Conservation (phyloP, 1,140 invertebrate genomes). For the Papilio aristodemus region DNA sequence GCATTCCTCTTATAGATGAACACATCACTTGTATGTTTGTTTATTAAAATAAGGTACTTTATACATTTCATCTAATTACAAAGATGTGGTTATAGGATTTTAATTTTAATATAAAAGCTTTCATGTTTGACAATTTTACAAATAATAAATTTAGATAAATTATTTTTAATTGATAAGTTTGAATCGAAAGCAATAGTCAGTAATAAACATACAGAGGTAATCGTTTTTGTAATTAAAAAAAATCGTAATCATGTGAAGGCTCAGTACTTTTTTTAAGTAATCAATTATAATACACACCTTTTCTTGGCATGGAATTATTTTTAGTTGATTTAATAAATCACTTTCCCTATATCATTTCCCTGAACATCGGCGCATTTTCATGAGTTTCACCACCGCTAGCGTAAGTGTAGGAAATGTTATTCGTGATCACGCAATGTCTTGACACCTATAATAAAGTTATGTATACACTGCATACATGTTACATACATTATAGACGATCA, state of each 20-base stretch:
- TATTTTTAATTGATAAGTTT: no score
- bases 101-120: no score
- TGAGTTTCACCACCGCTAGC: constrained; percentile 58
- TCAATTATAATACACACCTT: neutral
- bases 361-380: constrained; percentile 59
- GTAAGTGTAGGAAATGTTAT: constrained; percentile 50
- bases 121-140: no score
- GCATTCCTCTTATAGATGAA: no score
- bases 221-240: neutral
- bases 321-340: constrained; percentile 68
- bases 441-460: constrained; percentile 33
- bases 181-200: no score
- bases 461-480: neutral
- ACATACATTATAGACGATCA: no score
- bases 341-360: constrained; percentile 63
- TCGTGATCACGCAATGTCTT: constrained; percentile 47
- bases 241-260: neutral
- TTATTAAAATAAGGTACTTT: no score
- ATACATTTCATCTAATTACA: no score
- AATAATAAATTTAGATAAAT: no score
- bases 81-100: no score
- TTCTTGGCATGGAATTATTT: constrained; percentile 39
- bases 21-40: no score
- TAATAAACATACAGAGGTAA: no score
- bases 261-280: constrained; percentile 4